A percentile compares a stretch with the other conserved stretches of the same genome.
Conservation (phyloP, 2,888 invertebrate species). For the Gymnosoma rotundatum region DNA sequence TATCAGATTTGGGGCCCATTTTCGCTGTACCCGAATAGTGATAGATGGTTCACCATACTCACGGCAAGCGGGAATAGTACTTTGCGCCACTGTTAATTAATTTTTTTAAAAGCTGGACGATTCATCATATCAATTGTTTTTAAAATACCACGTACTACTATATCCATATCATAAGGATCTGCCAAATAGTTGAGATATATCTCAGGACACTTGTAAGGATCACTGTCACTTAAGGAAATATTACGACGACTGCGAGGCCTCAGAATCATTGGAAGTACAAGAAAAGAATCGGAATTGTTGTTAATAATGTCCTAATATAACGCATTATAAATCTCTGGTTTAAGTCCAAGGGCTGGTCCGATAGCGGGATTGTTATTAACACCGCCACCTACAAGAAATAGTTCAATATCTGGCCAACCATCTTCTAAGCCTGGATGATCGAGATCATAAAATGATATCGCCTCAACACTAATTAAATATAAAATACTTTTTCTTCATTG, state of each 20-base stretch:
- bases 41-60: constrained; percentile 83
- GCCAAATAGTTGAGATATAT: constrained; percentile 88
- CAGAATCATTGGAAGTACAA: constrained; percentile 85
- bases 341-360: constrained; percentile 81
- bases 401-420: constrained; percentile 87
- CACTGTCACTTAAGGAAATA: constrained; percentile 84
- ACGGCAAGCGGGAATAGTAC: constrained; percentile 84
- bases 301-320: constrained; percentile 80
- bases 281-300: constrained; percentile 82
- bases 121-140: constrained; percentile 83
- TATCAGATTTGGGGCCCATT: constrained; percentile 86
- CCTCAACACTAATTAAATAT: constrained; percentile 82
- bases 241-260: constrained; percentile 87
- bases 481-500: too few species aligned
- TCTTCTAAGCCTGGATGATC: constrained; percentile 82
- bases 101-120: constrained; percentile 83
- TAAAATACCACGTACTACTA: constrained; percentile 85
- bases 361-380: constrained; percentile 78
- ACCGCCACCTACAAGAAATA: constrained; percentile 85
- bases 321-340: constrained; percentile 80
- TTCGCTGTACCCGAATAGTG: constrained; percentile 86
- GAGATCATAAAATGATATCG: constrained; percentile 85
- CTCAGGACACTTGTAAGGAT: constrained; percentile 86
- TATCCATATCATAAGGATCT: constrained; percentile 85
- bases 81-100: constrained; percentile 83